Conservation (phyloP, 2,797 vertebrate genomes). For the Coilia nasus region DNA sequence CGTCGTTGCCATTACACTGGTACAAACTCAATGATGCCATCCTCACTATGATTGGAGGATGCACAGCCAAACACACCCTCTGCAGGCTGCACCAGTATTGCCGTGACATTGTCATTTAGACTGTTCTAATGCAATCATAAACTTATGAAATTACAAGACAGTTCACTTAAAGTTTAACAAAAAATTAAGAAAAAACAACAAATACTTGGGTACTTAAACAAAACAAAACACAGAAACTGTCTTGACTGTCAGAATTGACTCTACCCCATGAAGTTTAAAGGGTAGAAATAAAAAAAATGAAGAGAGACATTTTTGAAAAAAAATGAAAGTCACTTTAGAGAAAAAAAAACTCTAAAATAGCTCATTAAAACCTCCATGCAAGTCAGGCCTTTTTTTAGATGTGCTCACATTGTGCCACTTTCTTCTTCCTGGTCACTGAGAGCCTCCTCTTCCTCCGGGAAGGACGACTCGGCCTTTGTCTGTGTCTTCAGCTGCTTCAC, state of each 20-base stretch:
- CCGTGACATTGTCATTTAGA: neutral
- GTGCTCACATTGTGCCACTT: constrained; percentile 61
- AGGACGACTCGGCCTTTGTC: constrained; percentile 69
- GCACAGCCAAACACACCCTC: neutral
- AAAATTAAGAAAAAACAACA: neutral
- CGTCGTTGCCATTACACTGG: neutral
- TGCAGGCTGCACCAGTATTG: constrained; percentile 5
- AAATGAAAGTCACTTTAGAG: constrained; percentile 14
- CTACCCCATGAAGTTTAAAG: neutral
- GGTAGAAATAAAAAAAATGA: neutral
- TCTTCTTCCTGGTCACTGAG: constrained; percentile 68
- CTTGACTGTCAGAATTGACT: neutral
- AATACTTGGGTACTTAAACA: neutral
- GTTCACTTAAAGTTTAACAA: neutral
- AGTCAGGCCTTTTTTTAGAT: neutral
- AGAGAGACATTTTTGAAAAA: neutral
- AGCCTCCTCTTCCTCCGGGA: constrained; percentile 78
- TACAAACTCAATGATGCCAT: neutral
- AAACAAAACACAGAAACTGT: neutral
- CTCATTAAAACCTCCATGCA: constrained; percentile 13
- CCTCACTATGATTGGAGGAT: neutral
- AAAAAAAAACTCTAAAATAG: neutral
- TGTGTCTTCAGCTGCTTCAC: constrained; percentile 79
- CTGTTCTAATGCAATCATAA: neutral
- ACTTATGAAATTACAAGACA: neutral